These are phyloP conservation scores for Imbricaverruca yamaguchii DNA, from an alignment of 2,888 invertebrate genomes.

Conservation along the genomic window DNA sequence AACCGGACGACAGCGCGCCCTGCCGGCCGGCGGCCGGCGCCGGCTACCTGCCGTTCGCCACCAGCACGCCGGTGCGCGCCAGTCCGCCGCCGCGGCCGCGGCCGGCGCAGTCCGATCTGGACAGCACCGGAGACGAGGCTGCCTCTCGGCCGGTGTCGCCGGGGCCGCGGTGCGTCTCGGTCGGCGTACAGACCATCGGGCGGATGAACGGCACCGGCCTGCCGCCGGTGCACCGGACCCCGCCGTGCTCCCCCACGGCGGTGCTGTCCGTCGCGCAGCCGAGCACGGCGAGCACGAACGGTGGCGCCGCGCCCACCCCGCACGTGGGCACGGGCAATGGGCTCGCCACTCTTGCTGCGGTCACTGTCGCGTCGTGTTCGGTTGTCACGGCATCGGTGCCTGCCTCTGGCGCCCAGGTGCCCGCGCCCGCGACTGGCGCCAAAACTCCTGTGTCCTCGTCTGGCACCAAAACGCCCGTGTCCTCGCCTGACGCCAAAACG, in stretches of 20 bases:
- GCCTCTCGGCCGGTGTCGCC: conserved; percentile 44
- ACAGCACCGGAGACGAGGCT: conserved; percentile 38
- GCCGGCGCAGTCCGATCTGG: neutral
- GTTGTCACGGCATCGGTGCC: neutral
- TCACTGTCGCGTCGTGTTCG: neutral
- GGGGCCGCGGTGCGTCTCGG: conserved; percentile 45
- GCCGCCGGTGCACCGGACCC: conserved; percentile 26
- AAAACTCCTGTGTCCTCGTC: neutral
- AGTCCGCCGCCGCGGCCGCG: neutral
- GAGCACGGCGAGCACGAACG: neutral
- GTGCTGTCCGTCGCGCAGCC: neutral
- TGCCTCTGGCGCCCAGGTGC: no score
- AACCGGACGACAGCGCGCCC: neutral
- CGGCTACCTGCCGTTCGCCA: neutral
- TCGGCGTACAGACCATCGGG: conserved; percentile 43
- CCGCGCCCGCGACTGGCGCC: neutral
- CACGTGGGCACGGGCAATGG: neutral
- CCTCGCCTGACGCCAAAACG: neutral
- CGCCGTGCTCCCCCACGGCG: neutral
- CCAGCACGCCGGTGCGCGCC: neutral
- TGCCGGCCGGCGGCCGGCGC: neutral
- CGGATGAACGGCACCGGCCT: conserved; percentile 33
- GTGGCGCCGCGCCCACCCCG: neutral
- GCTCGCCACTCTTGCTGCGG: neutral
- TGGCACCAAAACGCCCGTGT: neutral